These are phyloP conservation scores for Lacerta agilis DNA, from an alignment of 2,797 vertebrate species.

Conservation along the genomic window DNA sequence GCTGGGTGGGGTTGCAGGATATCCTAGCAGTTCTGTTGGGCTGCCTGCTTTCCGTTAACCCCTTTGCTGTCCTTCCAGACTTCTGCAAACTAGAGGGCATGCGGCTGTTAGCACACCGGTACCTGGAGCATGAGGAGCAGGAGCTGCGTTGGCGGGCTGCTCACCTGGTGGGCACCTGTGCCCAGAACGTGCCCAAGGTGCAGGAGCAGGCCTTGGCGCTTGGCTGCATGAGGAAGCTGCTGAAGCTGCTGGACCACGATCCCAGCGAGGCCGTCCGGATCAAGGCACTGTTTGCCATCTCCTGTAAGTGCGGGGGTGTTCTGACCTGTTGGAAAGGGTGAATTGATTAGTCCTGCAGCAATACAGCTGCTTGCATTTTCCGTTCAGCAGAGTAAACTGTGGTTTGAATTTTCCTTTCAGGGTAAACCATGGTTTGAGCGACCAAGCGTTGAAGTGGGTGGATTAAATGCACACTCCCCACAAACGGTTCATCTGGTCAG, in stretches of 20 bases:
- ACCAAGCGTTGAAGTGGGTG: not conserved
- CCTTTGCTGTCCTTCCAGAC: constrained; percentile 73
- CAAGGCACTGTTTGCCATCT: constrained; percentile 90
- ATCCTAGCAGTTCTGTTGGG: not conserved
- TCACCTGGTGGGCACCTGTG: constrained; percentile 86
- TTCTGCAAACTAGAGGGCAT: constrained; percentile 90
- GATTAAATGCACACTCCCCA: not conserved
- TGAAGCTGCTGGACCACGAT: constrained; percentile 86
- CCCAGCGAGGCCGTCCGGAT: constrained; percentile 81
- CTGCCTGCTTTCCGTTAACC: not conserved
- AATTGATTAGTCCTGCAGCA: not conserved
- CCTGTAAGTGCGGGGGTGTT: constrained; percentile 82
- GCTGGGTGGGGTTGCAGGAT: too few species aligned
- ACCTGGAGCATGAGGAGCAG: constrained; percentile 80
- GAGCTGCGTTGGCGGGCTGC: constrained; percentile 88
- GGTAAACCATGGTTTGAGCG: not conserved
- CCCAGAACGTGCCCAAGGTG: constrained; percentile 90
- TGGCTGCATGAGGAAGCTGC: constrained; percentile 82
- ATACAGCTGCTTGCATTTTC: not conserved
- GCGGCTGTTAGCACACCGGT: constrained; percentile 83
- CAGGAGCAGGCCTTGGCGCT: constrained; percentile 84
- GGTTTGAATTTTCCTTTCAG: not conserved
- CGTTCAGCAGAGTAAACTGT: not conserved
- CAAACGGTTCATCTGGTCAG: not conserved
- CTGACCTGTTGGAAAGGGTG: too few species aligned